Evolutionary conservation across 2,113 vertebrate species (phyloP).

Genomic region (Ranitomeya imitator): DNA sequence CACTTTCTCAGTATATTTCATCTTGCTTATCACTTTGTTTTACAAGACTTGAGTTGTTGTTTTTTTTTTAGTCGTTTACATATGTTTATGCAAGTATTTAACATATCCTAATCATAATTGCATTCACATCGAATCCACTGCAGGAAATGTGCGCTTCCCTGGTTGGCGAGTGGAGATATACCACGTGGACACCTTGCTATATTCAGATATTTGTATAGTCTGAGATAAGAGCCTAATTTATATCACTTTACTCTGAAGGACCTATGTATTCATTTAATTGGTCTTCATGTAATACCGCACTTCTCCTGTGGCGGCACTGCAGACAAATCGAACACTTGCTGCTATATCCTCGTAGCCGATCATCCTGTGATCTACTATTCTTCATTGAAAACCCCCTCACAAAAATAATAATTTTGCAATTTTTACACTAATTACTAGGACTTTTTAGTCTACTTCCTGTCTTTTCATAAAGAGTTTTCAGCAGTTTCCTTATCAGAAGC

Average conservation of each 20-base stretch:
- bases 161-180: background rate
- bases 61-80: background rate
- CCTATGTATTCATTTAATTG: background rate
- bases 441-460: no score
- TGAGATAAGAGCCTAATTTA: no score
- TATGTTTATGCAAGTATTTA: constrained; percentile 10
- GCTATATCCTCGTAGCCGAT: no score
- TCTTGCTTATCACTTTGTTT: background rate
- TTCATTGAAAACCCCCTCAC: no score
- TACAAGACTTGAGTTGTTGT: background rate
- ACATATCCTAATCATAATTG: background rate
- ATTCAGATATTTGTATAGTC: no score
- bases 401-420: no score
- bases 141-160: background rate
- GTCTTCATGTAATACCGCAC: background rate
- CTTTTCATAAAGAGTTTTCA: no score
- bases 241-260: no score
- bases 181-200: no score
- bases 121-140: background rate
- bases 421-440: no score
- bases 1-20: background rate
- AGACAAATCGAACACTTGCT: background rate
- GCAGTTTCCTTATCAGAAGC: no score
- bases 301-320: background rate
- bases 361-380: no score